Conservation (phyloP, 1,140 invertebrate species). For the Drosophila lacteicornis region DNA sequence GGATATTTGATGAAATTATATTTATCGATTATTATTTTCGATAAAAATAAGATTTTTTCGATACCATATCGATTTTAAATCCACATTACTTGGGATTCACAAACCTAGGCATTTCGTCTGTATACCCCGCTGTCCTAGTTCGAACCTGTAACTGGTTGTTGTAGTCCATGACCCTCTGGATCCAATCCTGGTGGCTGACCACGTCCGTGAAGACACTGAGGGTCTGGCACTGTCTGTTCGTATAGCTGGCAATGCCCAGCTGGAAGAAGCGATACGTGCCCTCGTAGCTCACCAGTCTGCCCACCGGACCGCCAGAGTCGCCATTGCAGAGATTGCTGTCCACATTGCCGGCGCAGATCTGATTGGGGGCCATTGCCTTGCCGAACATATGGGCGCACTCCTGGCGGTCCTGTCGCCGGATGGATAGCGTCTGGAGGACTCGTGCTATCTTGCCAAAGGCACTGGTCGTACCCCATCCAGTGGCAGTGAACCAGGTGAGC, state of each 20-base stretch:
- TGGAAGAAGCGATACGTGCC: neutral
- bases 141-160: neutral
- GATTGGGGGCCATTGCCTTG: neutral
- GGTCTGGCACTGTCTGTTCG: neutral
- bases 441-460: neutral
- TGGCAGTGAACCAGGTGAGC: slow-evolving; percentile 12
- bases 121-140: neutral
- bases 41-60: neutral
- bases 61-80: neutral
- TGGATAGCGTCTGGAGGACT: slow-evolving; percentile 5
- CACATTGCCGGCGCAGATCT: slow-evolving; percentile 4
- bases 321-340: slow-evolving; percentile 11
- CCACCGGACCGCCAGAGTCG: slow-evolving; percentile 13
- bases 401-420: neutral
- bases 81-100: neutral
- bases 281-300: neutral
- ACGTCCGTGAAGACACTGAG: slow-evolving; percentile 2
- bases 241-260: slow-evolving; percentile 15
- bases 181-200: neutral
- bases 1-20: no score
- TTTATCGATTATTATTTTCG: no score
- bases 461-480: neutral
- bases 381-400: slow-evolving; percentile 1
- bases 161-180: neutral
- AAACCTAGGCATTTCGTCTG: neutral